A percentile compares a stretch with the other conserved stretches of the same genome.
phyloP scores from a whole-genome alignment of 2,888 invertebrate species.

The Chrysolina oricalcia region DNA sequence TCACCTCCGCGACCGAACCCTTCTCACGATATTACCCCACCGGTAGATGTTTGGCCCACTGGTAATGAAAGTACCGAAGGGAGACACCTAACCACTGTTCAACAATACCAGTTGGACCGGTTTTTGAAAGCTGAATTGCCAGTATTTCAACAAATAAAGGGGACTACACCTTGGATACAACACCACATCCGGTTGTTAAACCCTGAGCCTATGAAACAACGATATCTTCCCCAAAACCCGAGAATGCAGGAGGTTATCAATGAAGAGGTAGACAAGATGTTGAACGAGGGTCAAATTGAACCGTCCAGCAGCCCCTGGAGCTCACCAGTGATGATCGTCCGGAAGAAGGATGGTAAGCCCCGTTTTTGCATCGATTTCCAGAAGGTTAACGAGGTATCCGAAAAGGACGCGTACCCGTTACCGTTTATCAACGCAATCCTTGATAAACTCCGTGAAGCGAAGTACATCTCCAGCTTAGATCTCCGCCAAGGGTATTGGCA shows the following conservation, averaged over 20 bases:
- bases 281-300: conserved; percentile 38
- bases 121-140: too few relatives aligned
- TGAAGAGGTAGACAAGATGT: conserved; percentile 44
- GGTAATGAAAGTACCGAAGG: too few relatives aligned
- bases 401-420: conserved; percentile 54
- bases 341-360: conserved; percentile 35
- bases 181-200: too few relatives aligned
- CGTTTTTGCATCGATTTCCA: conserved; percentile 49
- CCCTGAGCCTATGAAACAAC: conserved; percentile 38
- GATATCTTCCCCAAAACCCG: conserved; percentile 37
- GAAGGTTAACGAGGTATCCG: conserved; percentile 38
- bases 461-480: conserved; percentile 46
- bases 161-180: too few relatives aligned
- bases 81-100: too few relatives aligned
- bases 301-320: too few relatives aligned
- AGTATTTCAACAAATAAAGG: too few relatives aligned
- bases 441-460: conserved; percentile 53
- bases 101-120: too few relatives aligned
- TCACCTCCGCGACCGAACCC: too few relatives aligned
- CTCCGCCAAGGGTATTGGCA: not conserved
- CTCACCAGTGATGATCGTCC: conserved; percentile 30
- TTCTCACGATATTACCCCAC: too few relatives aligned
- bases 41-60: too few relatives aligned
- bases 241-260: conserved; percentile 41
- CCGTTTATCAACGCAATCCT: conserved; percentile 57